phyloP scores from a whole-genome alignment of 2,113 vertebrate species.

The Rhabdomys dilectus region DNA sequence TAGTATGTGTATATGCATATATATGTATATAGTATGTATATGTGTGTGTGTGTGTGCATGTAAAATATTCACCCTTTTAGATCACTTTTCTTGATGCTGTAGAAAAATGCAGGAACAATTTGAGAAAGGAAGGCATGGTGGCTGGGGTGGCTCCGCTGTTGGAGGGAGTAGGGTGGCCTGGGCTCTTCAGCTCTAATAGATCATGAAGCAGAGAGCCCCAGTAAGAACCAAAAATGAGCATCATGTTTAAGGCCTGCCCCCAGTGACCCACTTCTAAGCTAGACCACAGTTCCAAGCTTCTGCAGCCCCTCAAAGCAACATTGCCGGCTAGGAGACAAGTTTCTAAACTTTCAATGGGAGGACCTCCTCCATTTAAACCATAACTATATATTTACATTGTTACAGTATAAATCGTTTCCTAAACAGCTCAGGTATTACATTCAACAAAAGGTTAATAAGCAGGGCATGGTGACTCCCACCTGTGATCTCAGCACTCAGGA shows the following conservation, averaged over 20 bases:
- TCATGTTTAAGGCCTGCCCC: not conserved
- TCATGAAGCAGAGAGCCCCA: not conserved
- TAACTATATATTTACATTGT: not conserved
- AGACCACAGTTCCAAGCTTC: not conserved
- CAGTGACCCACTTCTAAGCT: not conserved
- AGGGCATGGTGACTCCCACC: not conserved
- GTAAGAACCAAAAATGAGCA: not conserved
- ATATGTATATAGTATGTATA: too few species aligned
- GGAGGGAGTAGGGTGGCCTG: not conserved
- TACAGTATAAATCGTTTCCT: not conserved
- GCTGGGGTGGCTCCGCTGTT: not conserved
- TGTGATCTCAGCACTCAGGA: not conserved
- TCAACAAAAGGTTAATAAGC: not conserved
- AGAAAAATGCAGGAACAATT: too few species aligned
- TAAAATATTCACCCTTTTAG: not conserved
- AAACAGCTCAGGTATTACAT: not conserved
- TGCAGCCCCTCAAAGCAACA: not conserved
- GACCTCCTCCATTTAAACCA: not conserved
- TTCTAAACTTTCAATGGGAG: not conserved
- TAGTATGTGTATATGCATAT: not conserved
- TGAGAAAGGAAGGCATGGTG: not conserved
- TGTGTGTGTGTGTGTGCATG: too few species aligned
- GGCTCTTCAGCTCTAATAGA: not conserved
- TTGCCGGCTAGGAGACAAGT: too few species aligned
- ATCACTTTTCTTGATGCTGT: not conserved